phyloP scores from a whole-genome alignment of 2,797 vertebrate species.

The Poeciliopsis infans region DNA sequence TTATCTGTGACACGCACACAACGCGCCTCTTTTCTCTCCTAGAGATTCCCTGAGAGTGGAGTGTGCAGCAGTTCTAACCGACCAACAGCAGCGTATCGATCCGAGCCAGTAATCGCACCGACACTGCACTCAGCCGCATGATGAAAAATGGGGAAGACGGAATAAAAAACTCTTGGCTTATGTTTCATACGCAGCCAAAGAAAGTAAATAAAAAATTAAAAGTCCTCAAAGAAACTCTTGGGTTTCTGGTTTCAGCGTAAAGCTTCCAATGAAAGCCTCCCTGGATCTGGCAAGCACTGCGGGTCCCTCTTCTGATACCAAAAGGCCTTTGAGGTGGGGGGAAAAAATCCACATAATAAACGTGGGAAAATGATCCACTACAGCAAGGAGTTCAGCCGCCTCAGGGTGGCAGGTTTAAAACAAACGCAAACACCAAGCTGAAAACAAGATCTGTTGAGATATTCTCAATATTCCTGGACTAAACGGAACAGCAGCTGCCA shows the following conservation, averaged over 20 bases:
- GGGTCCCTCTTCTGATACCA: slow-evolving; percentile 13
- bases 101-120: slow-evolving; percentile 51
- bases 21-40: slow-evolving; percentile 32
- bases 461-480: background rate
- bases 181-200: slow-evolving; percentile 40
- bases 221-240: slow-evolving; percentile 11
- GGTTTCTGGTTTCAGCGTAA: slow-evolving; percentile 17
- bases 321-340: slow-evolving; percentile 23
- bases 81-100: slow-evolving; percentile 59
- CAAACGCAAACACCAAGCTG: too few species aligned
- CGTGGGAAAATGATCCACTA: slow-evolving; percentile 9
- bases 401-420: slow-evolving; percentile 43
- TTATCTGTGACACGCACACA: slow-evolving; percentile 4
- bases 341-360: slow-evolving; percentile 21
- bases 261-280: slow-evolving; percentile 40
- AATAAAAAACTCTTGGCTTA: slow-evolving; percentile 31
- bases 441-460: background rate
- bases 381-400: slow-evolving; percentile 54
- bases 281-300: slow-evolving; percentile 21
- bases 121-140: slow-evolving; percentile 61
- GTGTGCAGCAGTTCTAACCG: slow-evolving; percentile 33
- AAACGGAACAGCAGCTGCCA: background rate
- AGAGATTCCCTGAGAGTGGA: slow-evolving; percentile 11
- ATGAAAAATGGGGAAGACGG: slow-evolving; percentile 61
- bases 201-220: background rate